Base-by-base conservation (phyloP, 2,113 vertebrate species). In the Corapipo altera region DNA sequence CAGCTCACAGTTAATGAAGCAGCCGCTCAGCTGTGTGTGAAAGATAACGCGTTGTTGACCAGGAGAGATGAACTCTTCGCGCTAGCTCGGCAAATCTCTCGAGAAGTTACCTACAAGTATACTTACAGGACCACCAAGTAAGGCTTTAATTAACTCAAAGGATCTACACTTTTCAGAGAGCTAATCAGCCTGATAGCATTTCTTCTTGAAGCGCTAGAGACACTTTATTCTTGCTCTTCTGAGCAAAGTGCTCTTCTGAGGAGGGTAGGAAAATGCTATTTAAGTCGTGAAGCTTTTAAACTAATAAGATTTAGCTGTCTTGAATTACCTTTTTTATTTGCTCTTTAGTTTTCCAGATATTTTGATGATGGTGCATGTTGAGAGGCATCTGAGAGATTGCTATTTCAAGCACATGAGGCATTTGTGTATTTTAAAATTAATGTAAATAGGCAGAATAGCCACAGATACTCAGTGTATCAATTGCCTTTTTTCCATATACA, bases 81-180 rank as follows among this genome's bases (percentile, higher is more conserved):
- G 0, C 97, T 99, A 83, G 99, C 99, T 41, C 97, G 99, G 74
- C 99, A 99, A 88, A 99, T 99, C 91, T 99, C 99, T 91, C 98
- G 99, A 84, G 99, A 99, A 95, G 99, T 99, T 94, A 99, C 99
- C 23, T 99, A 99, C 98, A 99, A 99, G 93, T 99, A 99, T 83
- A 99, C 98, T 55, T 99, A 99, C 97, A 98, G 99, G 97, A 99
- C 98, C 92, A 99, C 98, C 98, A 99, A 99, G 99, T 99, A 98
- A 98, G 98, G 85, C 69, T 95, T 82, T 62, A 41, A 44, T 72
- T 74, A 37, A 32, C 48, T 82, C 52, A 6, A 1, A 52, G 65
- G 69, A 70, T 44, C 64, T 85, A 89, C 16, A 6, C 37, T 65
- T 88, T 88, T 28, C 26, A 37, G 79, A 61, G 52, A 79, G 0